Conservation (phyloP, 2,888 invertebrate species). For the Homarus gammarus region DNA sequence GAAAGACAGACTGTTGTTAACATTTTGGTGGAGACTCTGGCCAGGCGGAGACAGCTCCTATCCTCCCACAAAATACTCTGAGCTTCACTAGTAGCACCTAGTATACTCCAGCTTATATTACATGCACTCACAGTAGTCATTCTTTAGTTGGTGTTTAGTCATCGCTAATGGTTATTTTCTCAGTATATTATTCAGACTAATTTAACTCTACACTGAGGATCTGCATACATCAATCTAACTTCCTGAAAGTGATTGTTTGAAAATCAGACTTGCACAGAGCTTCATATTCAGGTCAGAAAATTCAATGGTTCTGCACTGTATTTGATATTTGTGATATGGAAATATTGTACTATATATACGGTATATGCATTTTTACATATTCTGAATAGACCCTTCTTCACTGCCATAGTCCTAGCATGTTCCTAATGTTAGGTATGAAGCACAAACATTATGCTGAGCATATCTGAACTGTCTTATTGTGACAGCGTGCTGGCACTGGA, state of each 20-base stretch:
- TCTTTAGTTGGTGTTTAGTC: constrained; percentile 46
- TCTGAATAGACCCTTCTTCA: constrained; percentile 12
- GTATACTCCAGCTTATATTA: constrained; percentile 42
- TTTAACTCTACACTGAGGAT: background rate
- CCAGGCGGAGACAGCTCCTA: background rate
- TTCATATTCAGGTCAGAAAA: background rate
- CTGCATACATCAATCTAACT: constrained; percentile 4
- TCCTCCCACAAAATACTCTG: constrained; percentile 22
- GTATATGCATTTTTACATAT: background rate
- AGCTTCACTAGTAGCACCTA: constrained; percentile 45
- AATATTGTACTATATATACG: background rate
- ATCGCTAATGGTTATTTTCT: constrained; percentile 37
- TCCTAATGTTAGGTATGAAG: constrained; percentile 12
- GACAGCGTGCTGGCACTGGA: background rate
- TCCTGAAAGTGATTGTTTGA: background rate
- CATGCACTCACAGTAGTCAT: constrained; percentile 41
- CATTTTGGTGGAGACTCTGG: constrained; percentile 24
- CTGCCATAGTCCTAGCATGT: constrained; percentile 11
- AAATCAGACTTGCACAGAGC: background rate
- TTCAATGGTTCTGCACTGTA: background rate
- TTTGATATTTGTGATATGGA: background rate
- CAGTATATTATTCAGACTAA: constrained; percentile 37
- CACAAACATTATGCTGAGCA: background rate
- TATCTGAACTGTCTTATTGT: background rate
- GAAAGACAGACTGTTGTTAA: constrained; percentile 62